Percentiles rank a stretch among this genome's conserved stretches.
Evolutionary conservation across 1,140 invertebrate species (phyloP).

Genomic region (Mycetomoellerius zeteki): DNA sequence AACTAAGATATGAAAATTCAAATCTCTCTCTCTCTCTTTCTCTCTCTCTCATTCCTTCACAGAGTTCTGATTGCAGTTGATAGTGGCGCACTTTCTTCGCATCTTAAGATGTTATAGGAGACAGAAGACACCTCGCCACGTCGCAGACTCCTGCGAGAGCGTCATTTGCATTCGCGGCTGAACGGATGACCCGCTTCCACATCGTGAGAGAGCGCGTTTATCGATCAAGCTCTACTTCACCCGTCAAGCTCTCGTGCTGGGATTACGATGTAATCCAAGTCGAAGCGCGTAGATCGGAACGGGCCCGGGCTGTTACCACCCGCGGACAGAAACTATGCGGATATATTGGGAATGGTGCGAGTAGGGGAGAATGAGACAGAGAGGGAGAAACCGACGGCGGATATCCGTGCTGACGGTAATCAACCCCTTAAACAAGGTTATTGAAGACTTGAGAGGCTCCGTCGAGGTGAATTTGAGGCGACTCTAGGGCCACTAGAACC

Average conservation of each 20-base stretch:
- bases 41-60: neutral
- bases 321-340: slow-evolving; percentile 36
- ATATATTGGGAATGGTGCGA: slow-evolving; percentile 32
- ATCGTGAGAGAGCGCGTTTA: slow-evolving; percentile 53
- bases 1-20: slow-evolving; percentile 1
- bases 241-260: slow-evolving; percentile 49
- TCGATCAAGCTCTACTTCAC: slow-evolving; percentile 51
- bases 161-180: slow-evolving; percentile 55
- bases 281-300: slow-evolving; percentile 50
- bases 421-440: slow-evolving; percentile 64
- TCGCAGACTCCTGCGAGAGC: slow-evolving; percentile 39
- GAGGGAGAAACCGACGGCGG: slow-evolving; percentile 12
- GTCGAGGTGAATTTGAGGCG: slow-evolving; percentile 58
- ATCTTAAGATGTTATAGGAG: slow-evolving; percentile 1
- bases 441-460: slow-evolving; percentile 59
- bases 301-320: slow-evolving; percentile 22
- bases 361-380: neutral
- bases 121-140: slow-evolving; percentile 10
- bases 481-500: slow-evolving; percentile 58
- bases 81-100: slow-evolving; percentile 38
- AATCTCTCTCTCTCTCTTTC: slow-evolving; percentile 6
- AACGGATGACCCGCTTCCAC: slow-evolving; percentile 49
- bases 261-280: slow-evolving; percentile 62
- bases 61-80: slow-evolving; percentile 26
- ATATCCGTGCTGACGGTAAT: slow-evolving; percentile 56